phyloP scores from a whole-genome alignment of 2,888 invertebrate species.

The Lucinisca nassula region DNA sequence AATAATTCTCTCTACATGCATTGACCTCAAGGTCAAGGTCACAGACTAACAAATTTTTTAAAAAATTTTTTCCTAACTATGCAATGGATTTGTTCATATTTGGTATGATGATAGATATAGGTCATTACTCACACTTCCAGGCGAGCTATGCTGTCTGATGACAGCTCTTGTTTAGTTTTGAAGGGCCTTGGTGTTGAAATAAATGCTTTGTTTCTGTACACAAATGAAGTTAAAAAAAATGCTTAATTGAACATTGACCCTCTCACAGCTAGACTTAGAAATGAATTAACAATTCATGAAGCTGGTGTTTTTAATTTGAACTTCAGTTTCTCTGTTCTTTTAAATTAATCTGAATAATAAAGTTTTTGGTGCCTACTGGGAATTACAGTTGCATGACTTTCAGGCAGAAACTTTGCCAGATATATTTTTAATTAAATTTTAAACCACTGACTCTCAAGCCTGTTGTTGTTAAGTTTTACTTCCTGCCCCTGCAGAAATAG shows the following conservation, averaged over 20 bases:
- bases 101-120: no score
- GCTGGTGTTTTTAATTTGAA: constrained; percentile 11
- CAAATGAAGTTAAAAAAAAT: no score
- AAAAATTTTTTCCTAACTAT: no score
- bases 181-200: no score
- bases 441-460: not conserved
- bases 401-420: not conserved
- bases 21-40: no score
- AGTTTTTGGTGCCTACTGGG: not conserved
- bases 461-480: not conserved
- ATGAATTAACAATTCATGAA: constrained; percentile 10
- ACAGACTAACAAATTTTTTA: no score
- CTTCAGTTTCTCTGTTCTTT: constrained; percentile 6
- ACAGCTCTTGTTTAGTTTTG: no score
- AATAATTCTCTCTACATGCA: no score
- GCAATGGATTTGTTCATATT: no score
- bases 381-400: not conserved
- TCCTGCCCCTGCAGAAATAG: not conserved
- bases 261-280: not conserved
- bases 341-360: not conserved
- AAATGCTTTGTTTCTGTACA: no score
- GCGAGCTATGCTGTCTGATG: no score
- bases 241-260: not conserved
- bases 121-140: no score
- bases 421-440: not conserved